These are phyloP conservation scores for Lepidochrysops patricia DNA, from an alignment of 2,888 invertebrate species.

Conservation along the genomic window DNA sequence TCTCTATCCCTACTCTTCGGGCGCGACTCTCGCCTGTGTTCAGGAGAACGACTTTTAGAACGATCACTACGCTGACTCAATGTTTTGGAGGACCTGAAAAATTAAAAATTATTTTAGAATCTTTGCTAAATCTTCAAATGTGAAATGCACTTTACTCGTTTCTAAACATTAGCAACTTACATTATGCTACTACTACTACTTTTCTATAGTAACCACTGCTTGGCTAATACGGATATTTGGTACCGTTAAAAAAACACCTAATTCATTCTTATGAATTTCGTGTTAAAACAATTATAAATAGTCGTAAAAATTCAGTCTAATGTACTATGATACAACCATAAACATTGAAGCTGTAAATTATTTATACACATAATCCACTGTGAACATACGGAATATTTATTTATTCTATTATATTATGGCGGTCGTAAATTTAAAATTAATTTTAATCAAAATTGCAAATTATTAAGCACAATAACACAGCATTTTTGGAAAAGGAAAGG, in stretches of 20 bases:
- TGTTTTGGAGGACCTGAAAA: constrained; percentile 49
- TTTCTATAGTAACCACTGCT: neutral
- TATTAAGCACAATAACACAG: neutral
- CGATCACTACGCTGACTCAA: constrained; percentile 33
- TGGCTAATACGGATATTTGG: neutral
- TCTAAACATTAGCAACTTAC: neutral
- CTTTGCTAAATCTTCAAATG: neutral
- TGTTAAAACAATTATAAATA: neutral
- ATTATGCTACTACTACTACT: constrained; percentile 2
- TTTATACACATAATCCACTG: no score
- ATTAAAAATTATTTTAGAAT: neutral
- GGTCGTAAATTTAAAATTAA: neutral
- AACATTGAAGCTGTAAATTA: neutral
- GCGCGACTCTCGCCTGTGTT: constrained; percentile 32
- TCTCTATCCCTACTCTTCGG: constrained; percentile 28
- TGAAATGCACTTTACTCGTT: neutral
- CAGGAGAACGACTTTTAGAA: constrained; percentile 37
- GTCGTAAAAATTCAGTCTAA: neutral
- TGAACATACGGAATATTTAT: no score
- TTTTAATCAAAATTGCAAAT: neutral
- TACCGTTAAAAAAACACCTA: neutral
- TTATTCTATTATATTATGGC: no score
- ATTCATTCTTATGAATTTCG: neutral
- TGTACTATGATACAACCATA: neutral
- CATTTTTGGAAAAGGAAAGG: no score